Conservation (phyloP, 2,797 vertebrate genomes). For the Arctocebus calabarensis region DNA sequence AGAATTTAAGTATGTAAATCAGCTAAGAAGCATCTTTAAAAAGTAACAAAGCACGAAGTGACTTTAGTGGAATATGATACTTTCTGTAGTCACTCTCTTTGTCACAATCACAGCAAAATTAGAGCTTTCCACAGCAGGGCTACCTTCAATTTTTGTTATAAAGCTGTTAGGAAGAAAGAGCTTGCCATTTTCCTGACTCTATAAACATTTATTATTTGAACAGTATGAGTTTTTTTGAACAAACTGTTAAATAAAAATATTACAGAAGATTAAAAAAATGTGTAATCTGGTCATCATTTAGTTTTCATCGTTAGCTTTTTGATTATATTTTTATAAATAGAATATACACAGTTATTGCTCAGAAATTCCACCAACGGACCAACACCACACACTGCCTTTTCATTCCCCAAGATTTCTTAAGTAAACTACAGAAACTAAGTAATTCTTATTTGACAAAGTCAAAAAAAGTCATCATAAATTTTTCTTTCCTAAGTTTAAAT, state of each 20-base stretch:
- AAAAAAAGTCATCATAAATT: background rate
- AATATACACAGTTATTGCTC: background rate
- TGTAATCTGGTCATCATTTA: background rate
- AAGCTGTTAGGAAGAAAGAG: conserved; percentile 47
- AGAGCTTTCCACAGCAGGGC: conserved; percentile 42
- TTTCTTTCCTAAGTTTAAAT: background rate
- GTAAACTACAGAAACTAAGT: conserved; percentile 20
- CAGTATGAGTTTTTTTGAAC: background rate
- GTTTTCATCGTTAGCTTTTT: conserved; percentile 42
- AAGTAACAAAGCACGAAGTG: background rate
- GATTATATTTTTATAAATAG: conserved; percentile 4
- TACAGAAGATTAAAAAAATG: conserved; percentile 43
- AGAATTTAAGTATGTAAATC: conserved; percentile 30
- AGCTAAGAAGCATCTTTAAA: conserved; percentile 2
- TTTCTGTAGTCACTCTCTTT: background rate
- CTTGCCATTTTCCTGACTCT: conserved; percentile 31
- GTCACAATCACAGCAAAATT: conserved; percentile 39
- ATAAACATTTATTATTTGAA: conserved; percentile 53
- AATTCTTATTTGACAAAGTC: background rate
- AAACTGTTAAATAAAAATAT: conserved; percentile 7
- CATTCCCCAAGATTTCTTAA: background rate
- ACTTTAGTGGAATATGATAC: background rate
- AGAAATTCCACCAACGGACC: conserved; percentile 9
- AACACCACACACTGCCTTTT: background rate
- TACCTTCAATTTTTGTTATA: conserved; percentile 53